A percentile compares a stretch with the other conserved stretches of the same genome.
Conservation (phyloP, 2,797 vertebrate species). For the Aselliscus stoliczkanus region DNA sequence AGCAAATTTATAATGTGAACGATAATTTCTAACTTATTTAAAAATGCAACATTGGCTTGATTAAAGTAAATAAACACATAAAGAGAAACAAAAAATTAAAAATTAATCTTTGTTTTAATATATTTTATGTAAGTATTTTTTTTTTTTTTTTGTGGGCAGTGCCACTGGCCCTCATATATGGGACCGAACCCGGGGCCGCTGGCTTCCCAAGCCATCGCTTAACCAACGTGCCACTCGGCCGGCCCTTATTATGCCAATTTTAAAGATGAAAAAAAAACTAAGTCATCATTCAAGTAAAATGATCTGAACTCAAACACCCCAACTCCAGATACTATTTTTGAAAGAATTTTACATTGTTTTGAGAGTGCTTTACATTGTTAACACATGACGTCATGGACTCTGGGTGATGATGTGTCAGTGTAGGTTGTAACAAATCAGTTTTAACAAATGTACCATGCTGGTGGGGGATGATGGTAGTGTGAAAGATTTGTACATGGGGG, state of each 20-base stretch:
- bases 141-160: too few relatives aligned
- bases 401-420: not conserved
- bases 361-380: not conserved
- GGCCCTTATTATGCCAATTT: not conserved
- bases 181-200: too few relatives aligned
- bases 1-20: conserved; percentile 2
- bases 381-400: not conserved
- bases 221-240: too few relatives aligned
- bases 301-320: not conserved
- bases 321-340: not conserved
- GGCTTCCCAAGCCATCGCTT: too few relatives aligned
- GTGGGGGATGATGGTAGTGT: not conserved
- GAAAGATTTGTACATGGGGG: not conserved
- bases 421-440: not conserved
- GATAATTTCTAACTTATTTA: not conserved
- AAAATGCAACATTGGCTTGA: not conserved
- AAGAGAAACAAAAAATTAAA: not conserved
- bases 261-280: not conserved
- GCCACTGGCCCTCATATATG: too few relatives aligned
- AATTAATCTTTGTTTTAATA: not conserved
- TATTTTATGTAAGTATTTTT: too few relatives aligned
- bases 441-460: not conserved
- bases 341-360: not conserved
- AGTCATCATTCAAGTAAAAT: not conserved
- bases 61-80: not conserved